These are phyloP conservation scores for Ptilonorhynchus violaceus DNA, from an alignment of 2,113 vertebrate genomes.

Conservation along the genomic window DNA sequence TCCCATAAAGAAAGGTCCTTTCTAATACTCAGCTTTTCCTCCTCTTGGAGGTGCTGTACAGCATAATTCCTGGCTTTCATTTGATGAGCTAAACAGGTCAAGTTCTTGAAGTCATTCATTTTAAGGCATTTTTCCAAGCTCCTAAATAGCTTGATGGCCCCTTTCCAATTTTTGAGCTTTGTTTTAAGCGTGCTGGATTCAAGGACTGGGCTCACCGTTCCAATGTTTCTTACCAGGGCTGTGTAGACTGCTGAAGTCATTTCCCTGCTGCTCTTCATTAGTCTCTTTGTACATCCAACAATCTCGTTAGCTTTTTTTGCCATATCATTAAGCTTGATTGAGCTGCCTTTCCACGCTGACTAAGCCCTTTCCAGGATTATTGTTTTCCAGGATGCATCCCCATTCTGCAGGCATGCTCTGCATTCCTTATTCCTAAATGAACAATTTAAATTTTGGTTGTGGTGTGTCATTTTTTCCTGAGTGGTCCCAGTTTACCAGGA, in stretches of 20 bases:
- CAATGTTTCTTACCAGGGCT: constrained; percentile 11
- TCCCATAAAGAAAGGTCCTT: not conserved
- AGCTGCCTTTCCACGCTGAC: constrained; percentile 24
- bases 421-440: not conserved
- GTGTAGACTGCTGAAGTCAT: constrained; percentile 33
- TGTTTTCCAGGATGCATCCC: constrained; percentile 12
- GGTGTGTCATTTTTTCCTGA: not conserved
- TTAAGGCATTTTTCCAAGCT: constrained; percentile 56
- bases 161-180: constrained; percentile 40
- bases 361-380: constrained; percentile 39
- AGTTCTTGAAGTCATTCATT: constrained; percentile 44
- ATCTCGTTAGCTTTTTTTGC: constrained; percentile 45
- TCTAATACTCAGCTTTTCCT: not conserved
- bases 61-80: not conserved
- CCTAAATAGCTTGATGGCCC: constrained; percentile 32
- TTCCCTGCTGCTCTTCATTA: constrained; percentile 53
- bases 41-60: constrained; percentile 6
- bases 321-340: constrained; percentile 55
- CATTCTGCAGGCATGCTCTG: not conserved
- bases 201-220: not conserved
- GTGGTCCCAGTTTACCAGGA: not conserved
- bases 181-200: not conserved
- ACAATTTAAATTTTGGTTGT: not conserved
- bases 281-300: constrained; percentile 30
- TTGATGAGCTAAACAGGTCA: constrained; percentile 41